phyloP scores from a whole-genome alignment of 2,797 vertebrate genomes.

The Xiphophorus birchmanni region DNA sequence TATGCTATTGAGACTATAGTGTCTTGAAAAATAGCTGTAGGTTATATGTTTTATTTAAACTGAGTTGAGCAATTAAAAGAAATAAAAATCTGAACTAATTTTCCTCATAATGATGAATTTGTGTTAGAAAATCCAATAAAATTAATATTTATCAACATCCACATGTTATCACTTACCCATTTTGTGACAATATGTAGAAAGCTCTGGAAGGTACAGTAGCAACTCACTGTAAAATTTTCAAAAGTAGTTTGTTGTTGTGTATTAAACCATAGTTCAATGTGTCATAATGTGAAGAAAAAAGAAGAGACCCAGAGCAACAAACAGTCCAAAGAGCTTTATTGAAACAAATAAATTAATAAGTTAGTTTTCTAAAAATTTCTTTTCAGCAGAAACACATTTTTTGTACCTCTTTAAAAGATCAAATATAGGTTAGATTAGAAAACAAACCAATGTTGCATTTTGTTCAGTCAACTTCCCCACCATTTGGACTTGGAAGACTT shows the following conservation, averaged over 20 bases:
- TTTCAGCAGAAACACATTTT: conserved; percentile 70
- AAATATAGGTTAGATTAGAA: conserved; percentile 69
- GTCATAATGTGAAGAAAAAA: not conserved
- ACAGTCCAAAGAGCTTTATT: conserved; percentile 91
- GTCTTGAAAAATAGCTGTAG: not conserved
- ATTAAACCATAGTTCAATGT: not conserved
- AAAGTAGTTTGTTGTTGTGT: not conserved
- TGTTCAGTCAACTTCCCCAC: conserved; percentile 58
- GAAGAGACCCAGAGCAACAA: conserved; percentile 24
- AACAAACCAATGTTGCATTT: conserved; percentile 60
- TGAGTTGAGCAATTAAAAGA: not conserved
- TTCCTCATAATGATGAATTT: not conserved
- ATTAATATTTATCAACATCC: not conserved
- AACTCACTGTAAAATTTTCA: not conserved
- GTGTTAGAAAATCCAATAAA: not conserved
- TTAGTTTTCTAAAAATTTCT: conserved; percentile 91
- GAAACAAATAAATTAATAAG: conserved; percentile 95
- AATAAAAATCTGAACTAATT: not conserved
- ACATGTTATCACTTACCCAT: not conserved
- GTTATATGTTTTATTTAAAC: not conserved
- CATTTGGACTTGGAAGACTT: conserved; percentile 74
- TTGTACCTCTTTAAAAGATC: conserved; percentile 63
- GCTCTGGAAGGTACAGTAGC: not conserved
- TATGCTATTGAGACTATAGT: too few species aligned
- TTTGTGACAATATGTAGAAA: not conserved